phyloP scores from a whole-genome alignment of 2,113 vertebrate genomes.

The Rissa tridactyla region DNA sequence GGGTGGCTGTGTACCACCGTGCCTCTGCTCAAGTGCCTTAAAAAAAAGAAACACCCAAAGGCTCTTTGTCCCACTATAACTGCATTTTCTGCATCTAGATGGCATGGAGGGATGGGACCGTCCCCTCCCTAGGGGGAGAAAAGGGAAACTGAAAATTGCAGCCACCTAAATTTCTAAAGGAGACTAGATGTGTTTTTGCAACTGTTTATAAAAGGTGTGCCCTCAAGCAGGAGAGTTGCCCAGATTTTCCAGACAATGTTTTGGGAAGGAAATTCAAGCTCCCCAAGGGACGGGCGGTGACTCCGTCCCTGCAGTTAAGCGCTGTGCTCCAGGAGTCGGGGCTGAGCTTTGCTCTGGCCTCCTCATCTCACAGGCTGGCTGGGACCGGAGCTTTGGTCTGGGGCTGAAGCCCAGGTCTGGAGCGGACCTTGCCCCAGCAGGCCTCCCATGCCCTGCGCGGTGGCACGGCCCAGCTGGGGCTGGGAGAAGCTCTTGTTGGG shows the following conservation, averaged over 20 bases:
- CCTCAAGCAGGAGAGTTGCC: not conserved
- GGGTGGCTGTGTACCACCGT: not conserved
- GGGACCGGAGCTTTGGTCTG: not conserved
- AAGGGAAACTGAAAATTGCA: not conserved
- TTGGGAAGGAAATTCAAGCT: not conserved
- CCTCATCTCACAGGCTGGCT: not conserved
- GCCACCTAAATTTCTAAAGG: not conserved
- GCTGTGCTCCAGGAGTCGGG: rapidly evolving
- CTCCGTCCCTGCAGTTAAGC: rapidly evolving
- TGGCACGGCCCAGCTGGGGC: not conserved
- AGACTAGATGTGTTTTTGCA: not conserved
- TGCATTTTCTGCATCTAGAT: not conserved
- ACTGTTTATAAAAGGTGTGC: not conserved
- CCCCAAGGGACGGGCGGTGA: not conserved
- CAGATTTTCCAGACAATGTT: not conserved
- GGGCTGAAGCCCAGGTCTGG: not conserved
- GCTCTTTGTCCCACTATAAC: not conserved
- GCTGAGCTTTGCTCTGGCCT: not conserved
- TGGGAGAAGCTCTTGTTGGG: rapidly evolving
- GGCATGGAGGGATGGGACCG: not conserved
- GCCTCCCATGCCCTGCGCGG: rapidly evolving
- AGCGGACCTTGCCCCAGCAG: not conserved
- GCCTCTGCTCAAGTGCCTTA: not conserved
- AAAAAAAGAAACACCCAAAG: not conserved
- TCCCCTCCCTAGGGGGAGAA: not conserved